A percentile compares a stretch with the other conserved stretches of the same genome.
These are phyloP conservation scores for Sternotherus odoratus DNA, from an alignment of 2,797 vertebrate genomes.

Conservation along the genomic window DNA sequence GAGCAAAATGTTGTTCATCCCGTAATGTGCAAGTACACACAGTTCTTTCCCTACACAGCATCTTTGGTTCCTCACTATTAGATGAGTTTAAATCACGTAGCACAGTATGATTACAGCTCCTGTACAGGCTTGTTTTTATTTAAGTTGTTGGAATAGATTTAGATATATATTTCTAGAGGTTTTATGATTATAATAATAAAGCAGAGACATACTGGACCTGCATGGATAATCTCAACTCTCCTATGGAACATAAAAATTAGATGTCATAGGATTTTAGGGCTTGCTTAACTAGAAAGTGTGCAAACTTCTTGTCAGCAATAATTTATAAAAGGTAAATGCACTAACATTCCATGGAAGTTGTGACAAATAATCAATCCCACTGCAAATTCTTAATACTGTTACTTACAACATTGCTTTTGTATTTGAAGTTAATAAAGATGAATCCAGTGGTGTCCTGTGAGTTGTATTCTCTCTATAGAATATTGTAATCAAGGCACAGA, in stretches of 20 bases:
- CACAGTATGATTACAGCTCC: conserved; percentile 52
- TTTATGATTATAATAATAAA: conserved; percentile 44
- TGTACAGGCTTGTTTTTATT: conserved; percentile 65
- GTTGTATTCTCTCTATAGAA: conserved; percentile 4
- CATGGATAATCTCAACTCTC: conserved; percentile 24
- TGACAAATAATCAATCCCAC: conserved; percentile 5
- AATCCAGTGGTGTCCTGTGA: neutral
- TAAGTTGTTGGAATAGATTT: conserved; percentile 66
- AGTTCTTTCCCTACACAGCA: conserved; percentile 36
- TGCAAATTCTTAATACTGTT: conserved; percentile 13
- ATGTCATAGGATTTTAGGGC: neutral
- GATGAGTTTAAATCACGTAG: conserved; percentile 38
- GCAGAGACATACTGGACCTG: conserved; percentile 19
- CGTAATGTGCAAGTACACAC: neutral
- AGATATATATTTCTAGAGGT: conserved; percentile 29
- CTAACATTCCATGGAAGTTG: neutral
- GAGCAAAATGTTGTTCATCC: conserved; percentile 2
- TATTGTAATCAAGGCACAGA: neutral
- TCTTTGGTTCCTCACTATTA: conserved; percentile 55
- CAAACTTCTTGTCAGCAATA: conserved; percentile 28
- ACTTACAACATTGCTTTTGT: conserved; percentile 19
- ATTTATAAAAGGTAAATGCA: conserved; percentile 1
- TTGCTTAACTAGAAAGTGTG: neutral
- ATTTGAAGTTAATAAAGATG: conserved; percentile 10
- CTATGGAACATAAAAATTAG: conserved; percentile 28